Base-by-base conservation (phyloP, 2,888 invertebrate species). In the Lasioglossum calceatum region DNA sequence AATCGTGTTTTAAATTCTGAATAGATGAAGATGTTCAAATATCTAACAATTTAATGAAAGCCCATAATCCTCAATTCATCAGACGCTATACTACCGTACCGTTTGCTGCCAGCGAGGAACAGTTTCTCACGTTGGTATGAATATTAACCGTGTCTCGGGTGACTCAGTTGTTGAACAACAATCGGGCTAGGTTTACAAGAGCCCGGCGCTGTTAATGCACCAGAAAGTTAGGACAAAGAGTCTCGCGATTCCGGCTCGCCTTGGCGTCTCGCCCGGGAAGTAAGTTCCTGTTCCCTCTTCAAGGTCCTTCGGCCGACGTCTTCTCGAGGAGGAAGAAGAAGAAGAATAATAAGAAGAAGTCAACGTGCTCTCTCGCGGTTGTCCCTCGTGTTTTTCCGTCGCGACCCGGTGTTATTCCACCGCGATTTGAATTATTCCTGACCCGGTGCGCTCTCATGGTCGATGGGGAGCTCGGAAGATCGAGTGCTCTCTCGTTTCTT, bases 221-320 rank as follows among this genome's bases (percentile, higher is more conserved):
- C 84, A 74, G 79, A 87, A 79, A 79, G 75, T 82, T 81, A 61
- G 84, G 85, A 91, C 86, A 85, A 87, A 87, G 89, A 85, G 86
- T 39, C 70, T 73, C 61, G 61, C 81, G 64, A 91, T 91, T 92
- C 91, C 84, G 87, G 92, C 88, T 93, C 88, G 90, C 93, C 93
- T 93, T 93, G 93, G 82, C 87, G 87, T 44, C 82, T 84, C 84
- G 87, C 89, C 88, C 87, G 87, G 77, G 77, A 85, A 92, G 92
- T 93, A 54, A 54, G 54, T 54, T 93, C 94, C 93, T 93, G 93
- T 90, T 93, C 91, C 91, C 88, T 90, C 92, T 85, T 91, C 92
- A 92, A 93, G 93, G 93, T 91, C 91, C 88, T n/a, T 44, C 87
- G 77, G 71, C 75, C 54, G 23, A 23, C 54, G 54, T 23, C 23